A percentile compares a stretch with the other conserved stretches of the same genome.
Conservation (phyloP, 2,113 vertebrate genomes). For the Pyrgilauda ruficollis region DNA sequence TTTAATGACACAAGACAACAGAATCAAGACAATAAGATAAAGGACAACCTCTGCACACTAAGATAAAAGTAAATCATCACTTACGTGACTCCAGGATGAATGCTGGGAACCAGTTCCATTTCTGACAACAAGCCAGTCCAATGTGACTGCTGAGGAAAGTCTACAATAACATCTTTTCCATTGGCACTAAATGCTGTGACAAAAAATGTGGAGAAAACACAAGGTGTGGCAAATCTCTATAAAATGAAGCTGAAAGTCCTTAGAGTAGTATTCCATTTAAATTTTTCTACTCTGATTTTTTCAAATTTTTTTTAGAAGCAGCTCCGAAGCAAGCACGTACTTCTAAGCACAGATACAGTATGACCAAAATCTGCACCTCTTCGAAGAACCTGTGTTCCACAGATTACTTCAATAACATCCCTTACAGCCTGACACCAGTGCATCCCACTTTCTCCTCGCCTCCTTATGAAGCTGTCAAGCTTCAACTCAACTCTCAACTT, state of each 20-base stretch:
- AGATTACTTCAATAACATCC: neutral
- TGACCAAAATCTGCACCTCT: neutral
- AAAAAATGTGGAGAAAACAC: neutral
- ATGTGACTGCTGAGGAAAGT: slow-evolving; percentile 97
- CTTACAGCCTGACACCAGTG: neutral
- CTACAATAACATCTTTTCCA: slow-evolving; percentile 97
- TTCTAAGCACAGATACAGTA: neutral
- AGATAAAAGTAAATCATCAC: neutral
- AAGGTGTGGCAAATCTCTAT: neutral
- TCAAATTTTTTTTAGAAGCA: neutral
- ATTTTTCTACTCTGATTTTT: neutral
- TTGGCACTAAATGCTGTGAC: slow-evolving; percentile 95
- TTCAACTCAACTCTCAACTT: neutral
- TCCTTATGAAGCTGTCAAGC: neutral
- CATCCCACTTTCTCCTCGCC: neutral
- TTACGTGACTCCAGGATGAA: slow-evolving; percentile 96
- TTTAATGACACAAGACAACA: neutral
- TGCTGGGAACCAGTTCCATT: slow-evolving; percentile 96
- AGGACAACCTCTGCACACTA: neutral
- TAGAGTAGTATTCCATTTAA: neutral
- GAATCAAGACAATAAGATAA: neutral
- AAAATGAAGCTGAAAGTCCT: neutral
- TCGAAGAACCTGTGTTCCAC: neutral
- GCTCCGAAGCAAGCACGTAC: neutral
- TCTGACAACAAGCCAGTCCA: slow-evolving; percentile 97